Evolutionary conservation across 2,797 vertebrate species (phyloP), one percentile per base, ranked within the genome.

Genomic region (Myiothlypis coronata): DNA sequence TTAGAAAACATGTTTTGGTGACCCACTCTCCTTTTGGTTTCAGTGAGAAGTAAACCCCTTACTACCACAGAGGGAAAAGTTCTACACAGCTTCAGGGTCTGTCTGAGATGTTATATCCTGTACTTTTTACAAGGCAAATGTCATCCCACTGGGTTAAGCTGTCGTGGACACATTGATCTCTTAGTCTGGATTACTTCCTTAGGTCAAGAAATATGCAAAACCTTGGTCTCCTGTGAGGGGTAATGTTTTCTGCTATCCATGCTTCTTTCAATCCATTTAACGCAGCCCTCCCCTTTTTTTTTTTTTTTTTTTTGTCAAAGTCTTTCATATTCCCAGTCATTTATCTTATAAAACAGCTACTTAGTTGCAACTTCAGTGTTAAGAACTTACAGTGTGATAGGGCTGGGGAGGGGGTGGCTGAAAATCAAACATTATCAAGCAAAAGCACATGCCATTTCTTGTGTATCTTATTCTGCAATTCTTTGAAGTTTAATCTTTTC

Each of bases 401-500:
- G 86, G 63, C 79, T 63, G 63, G 44, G 64, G 55, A 91, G 28
- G 21, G 12, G 88, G 79, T 55, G 63, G 68, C 64, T 71, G 80
- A 85, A 90, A 95, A 97, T 97, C 96, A 95, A 96, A 95, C 60
- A 92, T 87, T 97, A 97, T 96, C 86, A 60, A 95, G 94, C 61
- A 87, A 95, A 96, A 96, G 94, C 96, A 93, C 88, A 92, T 74
- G 95, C 96, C 94, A 94, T 77, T 93, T 96, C 92, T 95, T 96
- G 97, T 93, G 95, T 96, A 96, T 97, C 91, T 97, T 88, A 95
- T 92, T 96, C 95, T 90, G 72, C 79, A 70, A 88, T 96, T 96
- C 96, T 97, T 97, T 97, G 97, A 97, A 97, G 97, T 97, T 96
- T 97, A 97, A 97, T 97, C 97, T 97, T 96, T 96, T 88, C 34